Evolutionary conservation across 2,113 vertebrate genomes (phyloP).

Genomic region (Mellivora capensis): DNA sequence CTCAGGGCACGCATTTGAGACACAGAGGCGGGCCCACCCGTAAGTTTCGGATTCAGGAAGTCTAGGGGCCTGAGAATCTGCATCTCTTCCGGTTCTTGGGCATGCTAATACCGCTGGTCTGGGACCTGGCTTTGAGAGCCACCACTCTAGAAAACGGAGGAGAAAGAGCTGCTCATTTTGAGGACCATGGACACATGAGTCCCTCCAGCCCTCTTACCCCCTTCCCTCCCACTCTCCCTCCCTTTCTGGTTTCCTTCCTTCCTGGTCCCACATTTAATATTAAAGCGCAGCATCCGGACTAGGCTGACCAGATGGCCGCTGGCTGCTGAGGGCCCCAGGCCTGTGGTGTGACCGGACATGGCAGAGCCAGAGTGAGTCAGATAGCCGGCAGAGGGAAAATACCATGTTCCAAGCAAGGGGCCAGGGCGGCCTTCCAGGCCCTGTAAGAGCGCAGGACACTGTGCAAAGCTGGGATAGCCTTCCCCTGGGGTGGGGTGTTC

Average conservation of each 20-base stretch:
- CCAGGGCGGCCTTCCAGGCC: neutral
- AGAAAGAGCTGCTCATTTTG: neutral
- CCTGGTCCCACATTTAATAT: neutral
- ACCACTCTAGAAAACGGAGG: neutral
- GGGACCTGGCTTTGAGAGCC: neutral
- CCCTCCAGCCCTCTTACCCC: neutral
- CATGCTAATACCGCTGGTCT: neutral
- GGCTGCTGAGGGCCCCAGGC: neutral
- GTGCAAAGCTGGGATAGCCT: neutral
- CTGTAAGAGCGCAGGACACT: neutral
- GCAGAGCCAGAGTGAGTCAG: neutral
- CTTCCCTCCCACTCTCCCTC: neutral
- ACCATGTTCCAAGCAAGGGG: neutral
- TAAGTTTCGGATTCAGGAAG: neutral
- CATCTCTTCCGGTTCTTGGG: neutral
- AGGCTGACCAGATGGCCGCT: neutral
- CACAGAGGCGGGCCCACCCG: neutral
- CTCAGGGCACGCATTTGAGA: neutral
- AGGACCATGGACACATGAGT: neutral
- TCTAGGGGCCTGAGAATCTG: neutral
- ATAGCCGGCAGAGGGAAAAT: neutral
- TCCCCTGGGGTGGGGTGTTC: neutral
- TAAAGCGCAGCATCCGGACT: neutral
- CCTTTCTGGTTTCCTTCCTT: neutral
- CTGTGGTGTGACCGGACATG: neutral